A percentile compares a stretch with the other conserved stretches of the same genome.
Conservation (phyloP, 1,140 invertebrate genomes). For the Radopholus similis region DNA sequence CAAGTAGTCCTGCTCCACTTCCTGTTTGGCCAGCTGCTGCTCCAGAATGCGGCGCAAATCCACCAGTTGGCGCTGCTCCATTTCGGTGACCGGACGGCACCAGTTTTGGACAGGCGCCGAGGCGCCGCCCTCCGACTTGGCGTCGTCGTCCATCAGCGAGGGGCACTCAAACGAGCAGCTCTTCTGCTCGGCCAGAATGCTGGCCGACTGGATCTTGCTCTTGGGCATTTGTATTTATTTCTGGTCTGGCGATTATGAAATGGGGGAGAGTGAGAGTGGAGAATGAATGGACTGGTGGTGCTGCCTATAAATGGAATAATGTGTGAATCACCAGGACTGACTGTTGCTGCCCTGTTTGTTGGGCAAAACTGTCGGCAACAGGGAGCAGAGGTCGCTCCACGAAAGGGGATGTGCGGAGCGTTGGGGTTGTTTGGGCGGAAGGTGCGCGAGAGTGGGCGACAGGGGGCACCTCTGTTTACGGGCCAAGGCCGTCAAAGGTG, state of each 20-base stretch:
- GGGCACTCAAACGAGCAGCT: background rate
- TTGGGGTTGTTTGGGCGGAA: too few relatives aligned
- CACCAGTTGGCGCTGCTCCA: background rate
- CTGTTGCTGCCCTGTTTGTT: too few relatives aligned
- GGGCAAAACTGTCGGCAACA: too few relatives aligned
- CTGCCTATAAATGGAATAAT: background rate
- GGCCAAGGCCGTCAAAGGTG: too few relatives aligned
- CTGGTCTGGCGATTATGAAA: background rate
- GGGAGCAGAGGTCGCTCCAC: too few relatives aligned
- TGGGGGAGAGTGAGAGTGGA: background rate
- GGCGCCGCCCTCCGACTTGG: background rate
- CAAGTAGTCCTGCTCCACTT: constrained; percentile 47
- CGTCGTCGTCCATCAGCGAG: background rate
- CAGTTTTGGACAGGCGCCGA: background rate
- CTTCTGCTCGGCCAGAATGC: constrained; percentile 14
- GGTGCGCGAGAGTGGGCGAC: too few relatives aligned
- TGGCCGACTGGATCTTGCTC: constrained; percentile 17
- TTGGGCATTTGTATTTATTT: background rate
- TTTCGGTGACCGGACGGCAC: constrained; percentile 9
- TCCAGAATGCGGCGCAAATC: constrained; percentile 9
- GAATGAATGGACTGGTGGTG: background rate
- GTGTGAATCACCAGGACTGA: background rate
- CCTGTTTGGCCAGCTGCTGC: background rate
- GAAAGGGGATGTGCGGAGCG: background rate
- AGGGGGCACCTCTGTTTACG: too few relatives aligned